Evolutionary conservation across 2,113 vertebrate species (phyloP), one percentile per base, ranked within the genome.

Genomic region (Sclerurus mexicanus): DNA sequence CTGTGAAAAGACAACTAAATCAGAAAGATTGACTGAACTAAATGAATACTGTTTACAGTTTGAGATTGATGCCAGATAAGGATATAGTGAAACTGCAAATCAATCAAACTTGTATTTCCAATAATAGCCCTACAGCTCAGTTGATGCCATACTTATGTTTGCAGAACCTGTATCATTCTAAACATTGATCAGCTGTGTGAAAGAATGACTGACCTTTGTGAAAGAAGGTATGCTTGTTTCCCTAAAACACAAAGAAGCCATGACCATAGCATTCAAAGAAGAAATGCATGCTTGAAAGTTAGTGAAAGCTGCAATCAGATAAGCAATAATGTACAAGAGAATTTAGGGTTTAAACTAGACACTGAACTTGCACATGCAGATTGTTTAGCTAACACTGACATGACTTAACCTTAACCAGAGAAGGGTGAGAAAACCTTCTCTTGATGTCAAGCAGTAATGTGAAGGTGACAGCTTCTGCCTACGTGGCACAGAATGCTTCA

Each of bases 231-330:
- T 21, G 22, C 6, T 60, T 53, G n/a, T 28, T 82, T 89, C 53
- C 35, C 50, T 71, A 46, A 80, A 85, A 39, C 22, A 66, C 22
- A n/a, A 49, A 59, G 47, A 37, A 1, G 2, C 3, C 22, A 64
- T 42, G 35, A 74, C 49, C 16, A 64, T 14, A 24, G 23, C 23
- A 91, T 42, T 30, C 33, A 52, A 85, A 90, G 56, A 87, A 95
- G 58, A 91, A 90, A 62, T 8, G 49, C 86, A 89, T 75, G 88
- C 93, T 66, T 82, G 84, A 92, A 93, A 92, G 82, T 95, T 87
- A 96, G 90, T 90, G 77, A 49, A 87, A 87, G 62, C n/a, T 94
- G 62, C 72, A 81, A 63, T 49, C 44, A 56, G 31, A 56, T 73
- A 33, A 94, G 46, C 64, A 94, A 20, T 52, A 67, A 52, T 0